phyloP scores from a whole-genome alignment of 2,113 vertebrate genomes.

The Elgaria multicarinata region DNA sequence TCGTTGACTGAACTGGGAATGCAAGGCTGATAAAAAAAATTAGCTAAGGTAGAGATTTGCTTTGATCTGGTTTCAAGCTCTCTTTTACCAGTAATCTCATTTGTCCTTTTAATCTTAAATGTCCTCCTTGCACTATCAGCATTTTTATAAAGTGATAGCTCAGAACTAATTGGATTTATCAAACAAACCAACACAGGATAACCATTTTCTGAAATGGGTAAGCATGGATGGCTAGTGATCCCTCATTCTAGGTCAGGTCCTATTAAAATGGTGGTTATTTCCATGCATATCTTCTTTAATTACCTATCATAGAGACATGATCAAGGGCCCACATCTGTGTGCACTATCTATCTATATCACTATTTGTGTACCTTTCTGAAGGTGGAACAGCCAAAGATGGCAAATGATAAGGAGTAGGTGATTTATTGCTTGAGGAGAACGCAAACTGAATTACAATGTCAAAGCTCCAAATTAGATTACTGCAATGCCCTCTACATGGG shows the following conservation, averaged over 20 bases:
- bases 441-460: no score
- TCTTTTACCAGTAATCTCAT: slow-evolving; percentile 46
- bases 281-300: neutral
- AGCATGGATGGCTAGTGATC: neutral
- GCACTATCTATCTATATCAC: no score
- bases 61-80: slow-evolving; percentile 13
- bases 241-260: neutral
- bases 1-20: neutral
- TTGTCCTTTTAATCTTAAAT: slow-evolving; percentile 51
- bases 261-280: neutral
- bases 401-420: no score
- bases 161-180: slow-evolving; percentile 65
- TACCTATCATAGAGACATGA: neutral
- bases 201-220: slow-evolving; percentile 27
- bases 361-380: no score
- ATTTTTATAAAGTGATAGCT: slow-evolving; percentile 52
- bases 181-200: slow-evolving; percentile 27
- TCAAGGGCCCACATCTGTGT: no score
- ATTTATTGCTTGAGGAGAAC: no score
- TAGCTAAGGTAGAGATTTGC: slow-evolving; percentile 17
- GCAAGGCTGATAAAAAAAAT: slow-evolving; percentile 35
- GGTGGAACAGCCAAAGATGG: no score
- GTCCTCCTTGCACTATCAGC: slow-evolving; percentile 58
- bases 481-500: no score
- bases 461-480: no score